A percentile compares a stretch with the other conserved stretches of the same genome.
Conservation (phyloP, 2,797 vertebrate genomes). For the Tadarida brasiliensis region DNA sequence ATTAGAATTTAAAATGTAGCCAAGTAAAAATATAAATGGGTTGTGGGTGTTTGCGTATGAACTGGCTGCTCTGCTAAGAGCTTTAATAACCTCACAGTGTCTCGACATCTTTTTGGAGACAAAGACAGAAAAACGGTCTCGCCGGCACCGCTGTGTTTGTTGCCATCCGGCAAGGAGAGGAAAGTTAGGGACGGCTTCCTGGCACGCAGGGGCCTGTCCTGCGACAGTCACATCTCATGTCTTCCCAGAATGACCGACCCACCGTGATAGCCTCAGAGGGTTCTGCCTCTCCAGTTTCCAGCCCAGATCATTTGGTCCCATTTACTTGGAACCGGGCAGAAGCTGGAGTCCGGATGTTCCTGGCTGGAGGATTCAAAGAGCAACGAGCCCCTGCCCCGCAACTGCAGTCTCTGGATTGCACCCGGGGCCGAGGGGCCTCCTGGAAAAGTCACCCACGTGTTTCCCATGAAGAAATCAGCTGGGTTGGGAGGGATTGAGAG, state of each 20-base stretch:
- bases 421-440: accelerated
- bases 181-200: neutral
- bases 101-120: constrained; percentile 17
- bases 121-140: neutral
- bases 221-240: neutral
- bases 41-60: constrained; percentile 60
- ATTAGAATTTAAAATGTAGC: constrained; percentile 71
- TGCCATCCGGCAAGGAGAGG: neutral
- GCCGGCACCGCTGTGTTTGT: neutral
- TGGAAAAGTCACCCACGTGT: neutral
- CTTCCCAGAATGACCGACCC: neutral
- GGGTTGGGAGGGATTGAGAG: neutral
- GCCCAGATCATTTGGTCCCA: neutral
- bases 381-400: too few species aligned
- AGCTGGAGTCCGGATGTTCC: neutral
- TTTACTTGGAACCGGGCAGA: neutral
- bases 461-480: neutral
- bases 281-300: neutral
- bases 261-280: accelerated
- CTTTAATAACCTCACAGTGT: constrained; percentile 30
- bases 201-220: neutral
- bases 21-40: constrained; percentile 72
- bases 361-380: neutral
- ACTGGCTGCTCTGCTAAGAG: constrained; percentile 28
- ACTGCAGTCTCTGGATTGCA: neutral